Conservation (phyloP, 2,888 invertebrate genomes). For the Mesorhabditis sp. region DNA sequence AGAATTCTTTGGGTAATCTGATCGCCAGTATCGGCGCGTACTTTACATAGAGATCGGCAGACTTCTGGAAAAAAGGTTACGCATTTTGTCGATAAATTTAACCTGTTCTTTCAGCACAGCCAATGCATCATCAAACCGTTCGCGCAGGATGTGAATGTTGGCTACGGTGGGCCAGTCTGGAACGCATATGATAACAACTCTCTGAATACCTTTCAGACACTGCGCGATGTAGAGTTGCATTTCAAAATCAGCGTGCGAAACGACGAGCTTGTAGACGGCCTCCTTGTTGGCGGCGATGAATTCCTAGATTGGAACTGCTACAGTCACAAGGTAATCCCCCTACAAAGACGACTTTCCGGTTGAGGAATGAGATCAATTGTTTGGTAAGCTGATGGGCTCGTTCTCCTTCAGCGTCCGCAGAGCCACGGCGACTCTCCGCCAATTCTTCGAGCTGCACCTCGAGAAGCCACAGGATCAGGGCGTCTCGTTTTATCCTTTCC, state of each 20-base stretch:
- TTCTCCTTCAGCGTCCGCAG: slow-evolving; percentile 15
- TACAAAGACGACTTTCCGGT: slow-evolving; percentile 70
- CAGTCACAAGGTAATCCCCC: slow-evolving; percentile 10
- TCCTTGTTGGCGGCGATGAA: slow-evolving; percentile 78
- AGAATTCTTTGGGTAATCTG: background rate
- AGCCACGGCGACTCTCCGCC: slow-evolving; percentile 27
- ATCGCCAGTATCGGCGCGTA: background rate
- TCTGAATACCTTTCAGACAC: slow-evolving; percentile 69
- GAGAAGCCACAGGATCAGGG: slow-evolving; percentile 88
- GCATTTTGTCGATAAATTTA: background rate
- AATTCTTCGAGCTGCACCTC: slow-evolving; percentile 67
- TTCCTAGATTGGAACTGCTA: slow-evolving; percentile 60
- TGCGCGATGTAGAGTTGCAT: slow-evolving; percentile 83
- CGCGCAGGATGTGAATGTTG: slow-evolving; percentile 79
- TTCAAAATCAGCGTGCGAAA: slow-evolving; percentile 87
- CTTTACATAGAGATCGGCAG: background rate
- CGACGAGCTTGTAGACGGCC: slow-evolving; percentile 82
- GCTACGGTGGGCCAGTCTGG: slow-evolving; percentile 85
- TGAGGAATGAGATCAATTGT: slow-evolving; percentile 76
- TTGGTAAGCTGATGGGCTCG: slow-evolving; percentile 66
- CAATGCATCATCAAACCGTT: slow-evolving; percentile 69
- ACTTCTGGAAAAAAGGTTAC: too few species aligned
- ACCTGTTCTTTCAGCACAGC: slow-evolving; percentile 68
- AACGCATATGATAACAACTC: background rate
- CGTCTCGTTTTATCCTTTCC: slow-evolving; percentile 74